Evolutionary conservation across 1,140 invertebrate genomes (phyloP).

Genomic region (Drosophila oshimai): DNA sequence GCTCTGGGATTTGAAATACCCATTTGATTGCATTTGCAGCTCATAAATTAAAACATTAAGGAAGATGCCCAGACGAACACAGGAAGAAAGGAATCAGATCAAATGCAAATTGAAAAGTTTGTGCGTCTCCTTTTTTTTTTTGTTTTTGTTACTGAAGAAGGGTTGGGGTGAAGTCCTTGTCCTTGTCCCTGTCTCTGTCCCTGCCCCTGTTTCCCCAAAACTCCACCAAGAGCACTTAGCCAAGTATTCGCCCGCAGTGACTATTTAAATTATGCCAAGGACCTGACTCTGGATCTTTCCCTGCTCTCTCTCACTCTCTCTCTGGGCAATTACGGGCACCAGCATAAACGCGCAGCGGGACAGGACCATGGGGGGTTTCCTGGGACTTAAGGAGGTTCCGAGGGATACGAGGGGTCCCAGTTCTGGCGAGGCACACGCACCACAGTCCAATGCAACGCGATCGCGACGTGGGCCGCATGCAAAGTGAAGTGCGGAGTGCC

Average conservation of each 20-base stretch:
- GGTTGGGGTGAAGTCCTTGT: not conserved
- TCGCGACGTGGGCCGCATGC: constrained; percentile 56
- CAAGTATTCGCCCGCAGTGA: constrained; percentile 72
- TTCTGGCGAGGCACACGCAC: constrained; percentile 29
- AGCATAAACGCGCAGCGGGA: constrained; percentile 67
- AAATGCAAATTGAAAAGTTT: constrained; percentile 63
- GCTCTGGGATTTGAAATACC: constrained; percentile 11
- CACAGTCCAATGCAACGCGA: no score
- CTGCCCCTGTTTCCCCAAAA: not conserved
- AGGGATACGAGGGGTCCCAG: not conserved
- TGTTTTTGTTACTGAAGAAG: not conserved
- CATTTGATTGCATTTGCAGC: constrained; percentile 37
- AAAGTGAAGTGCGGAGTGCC: constrained; percentile 36
- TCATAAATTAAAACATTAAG: constrained; percentile 75
- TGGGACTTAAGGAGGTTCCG: constrained; percentile 9
- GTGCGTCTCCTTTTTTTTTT: not conserved
- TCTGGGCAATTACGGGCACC: constrained; percentile 50
- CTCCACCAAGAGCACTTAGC: constrained; percentile 58
- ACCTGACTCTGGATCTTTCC: not conserved
- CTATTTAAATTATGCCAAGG: constrained; percentile 72
- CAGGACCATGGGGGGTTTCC: constrained; percentile 37
- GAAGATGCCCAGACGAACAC: not conserved
- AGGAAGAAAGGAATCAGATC: not conserved
- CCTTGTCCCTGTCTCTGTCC: no score
- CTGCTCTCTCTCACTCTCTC: constrained; percentile 12